phyloP scores from a whole-genome alignment of 2,113 vertebrate genomes.

The Tachysurus fulvidraco region DNA sequence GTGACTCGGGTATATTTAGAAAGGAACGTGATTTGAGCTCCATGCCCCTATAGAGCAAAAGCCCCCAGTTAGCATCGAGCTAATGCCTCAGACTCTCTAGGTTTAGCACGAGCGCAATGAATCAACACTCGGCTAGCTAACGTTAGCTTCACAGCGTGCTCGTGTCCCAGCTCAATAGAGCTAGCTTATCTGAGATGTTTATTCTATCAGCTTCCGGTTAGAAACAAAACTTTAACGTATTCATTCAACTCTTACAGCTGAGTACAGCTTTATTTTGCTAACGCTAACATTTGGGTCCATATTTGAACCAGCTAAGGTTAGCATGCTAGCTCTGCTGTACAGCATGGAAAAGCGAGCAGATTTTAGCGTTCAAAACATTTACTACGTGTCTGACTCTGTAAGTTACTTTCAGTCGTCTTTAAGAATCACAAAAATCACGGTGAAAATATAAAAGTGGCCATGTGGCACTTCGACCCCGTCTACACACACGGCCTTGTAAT shows the following conservation, averaged over 20 bases:
- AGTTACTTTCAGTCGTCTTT: too few relatives aligned
- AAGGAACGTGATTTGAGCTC: slow-evolving; percentile 28
- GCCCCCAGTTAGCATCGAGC: not conserved
- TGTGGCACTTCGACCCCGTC: not conserved
- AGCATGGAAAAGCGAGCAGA: not conserved
- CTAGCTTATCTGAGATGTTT: not conserved
- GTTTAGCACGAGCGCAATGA: slow-evolving; percentile 7
- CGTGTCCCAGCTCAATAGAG: too few relatives aligned
- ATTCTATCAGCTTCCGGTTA: not conserved
- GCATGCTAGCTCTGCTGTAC: not conserved
- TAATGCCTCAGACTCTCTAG: not conserved
- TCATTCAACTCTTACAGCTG: not conserved
- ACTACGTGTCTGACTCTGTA: not conserved
- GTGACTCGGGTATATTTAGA: slow-evolving; percentile 71
- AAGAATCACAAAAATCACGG: too few relatives aligned
- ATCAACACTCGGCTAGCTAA: not conserved
- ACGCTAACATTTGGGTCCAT: not conserved
- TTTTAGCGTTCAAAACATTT: too few relatives aligned
- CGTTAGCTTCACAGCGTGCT: not conserved
- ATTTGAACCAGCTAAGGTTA: not conserved
- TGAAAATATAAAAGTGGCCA: not conserved
- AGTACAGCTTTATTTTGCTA: not conserved
- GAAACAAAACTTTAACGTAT: not conserved
- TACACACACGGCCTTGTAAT: not conserved
- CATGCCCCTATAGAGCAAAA: slow-evolving; percentile 31